Evolutionary conservation across 2,888 invertebrate species (phyloP).

Genomic region (Hypsopygia costalis): DNA sequence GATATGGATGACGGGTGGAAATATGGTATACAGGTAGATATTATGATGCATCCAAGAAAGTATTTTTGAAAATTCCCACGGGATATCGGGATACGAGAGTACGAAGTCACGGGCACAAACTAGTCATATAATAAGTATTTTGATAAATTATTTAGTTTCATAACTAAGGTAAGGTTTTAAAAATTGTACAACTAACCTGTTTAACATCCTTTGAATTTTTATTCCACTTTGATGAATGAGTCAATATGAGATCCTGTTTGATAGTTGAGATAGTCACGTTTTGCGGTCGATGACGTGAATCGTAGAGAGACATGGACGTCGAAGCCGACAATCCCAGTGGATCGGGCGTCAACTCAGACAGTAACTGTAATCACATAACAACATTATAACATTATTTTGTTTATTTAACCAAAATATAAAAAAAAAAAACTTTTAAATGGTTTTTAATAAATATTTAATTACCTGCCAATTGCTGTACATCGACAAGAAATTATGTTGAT

Average conservation of each 20-base stretch:
- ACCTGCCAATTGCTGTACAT: conserved; percentile 99
- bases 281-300: conserved; percentile 87
- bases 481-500: conserved; percentile 90
- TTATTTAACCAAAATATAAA: conserved; percentile 8
- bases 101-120: no score
- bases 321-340: conserved; percentile 84
- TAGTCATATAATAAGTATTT: no score
- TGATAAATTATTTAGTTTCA: no score
- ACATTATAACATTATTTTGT: no score
- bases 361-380: conserved; percentile 74
- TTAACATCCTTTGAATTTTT: conserved; percentile 61
- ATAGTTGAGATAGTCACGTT: conserved; percentile 81
- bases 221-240: conserved; percentile 84
- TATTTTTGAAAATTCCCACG: no score
- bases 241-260: conserved; percentile 82
- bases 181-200: conserved; percentile 66
- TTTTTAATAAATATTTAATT: conserved; percentile 8
- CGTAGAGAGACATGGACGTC: conserved; percentile 86
- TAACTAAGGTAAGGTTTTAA: no score
- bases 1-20: no score
- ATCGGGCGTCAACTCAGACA: conserved; percentile 84
- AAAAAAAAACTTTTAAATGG: neutral
- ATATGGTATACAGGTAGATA: no score
- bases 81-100: no score
- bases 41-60: no score